These are phyloP conservation scores for Lacerta agilis DNA, from an alignment of 2,797 vertebrate species.

Conservation along the genomic window DNA sequence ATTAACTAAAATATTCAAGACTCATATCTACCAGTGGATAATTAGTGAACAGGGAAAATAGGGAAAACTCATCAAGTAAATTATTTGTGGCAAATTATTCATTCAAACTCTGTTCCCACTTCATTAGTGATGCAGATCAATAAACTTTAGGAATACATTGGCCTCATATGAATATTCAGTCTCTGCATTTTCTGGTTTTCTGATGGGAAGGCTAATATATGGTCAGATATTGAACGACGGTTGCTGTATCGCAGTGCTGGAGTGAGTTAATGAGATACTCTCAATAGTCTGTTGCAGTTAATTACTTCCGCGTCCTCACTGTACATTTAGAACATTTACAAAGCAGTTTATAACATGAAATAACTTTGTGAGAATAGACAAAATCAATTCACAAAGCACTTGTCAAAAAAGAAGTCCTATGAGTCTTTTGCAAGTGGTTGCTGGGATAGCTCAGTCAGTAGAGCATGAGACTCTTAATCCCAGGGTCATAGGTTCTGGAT, in stretches of 20 bases:
- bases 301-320: neutral
- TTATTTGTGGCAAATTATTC: constrained; percentile 53
- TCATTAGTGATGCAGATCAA: constrained; percentile 44
- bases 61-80: constrained; percentile 42
- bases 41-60: constrained; percentile 12
- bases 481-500: no score
- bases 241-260: neutral
- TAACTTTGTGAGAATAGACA: neutral
- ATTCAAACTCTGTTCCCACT: constrained; percentile 53
- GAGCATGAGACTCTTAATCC: no score
- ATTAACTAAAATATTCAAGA: constrained; percentile 14
- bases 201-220: constrained; percentile 4
- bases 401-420: neutral
- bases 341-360: constrained; percentile 7
- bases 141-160: constrained; percentile 22
- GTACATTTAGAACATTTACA: constrained; percentile 24
- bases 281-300: neutral
- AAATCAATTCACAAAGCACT: neutral
- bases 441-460: no score
- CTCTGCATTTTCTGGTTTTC: neutral
- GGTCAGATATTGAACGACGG: neutral
- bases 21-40: constrained; percentile 5
- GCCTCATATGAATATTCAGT: constrained; percentile 16
- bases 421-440: neutral
- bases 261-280: neutral